Evolutionary conservation across 2,113 vertebrate genomes (phyloP).

Genomic region (Pteronura brasiliensis): DNA sequence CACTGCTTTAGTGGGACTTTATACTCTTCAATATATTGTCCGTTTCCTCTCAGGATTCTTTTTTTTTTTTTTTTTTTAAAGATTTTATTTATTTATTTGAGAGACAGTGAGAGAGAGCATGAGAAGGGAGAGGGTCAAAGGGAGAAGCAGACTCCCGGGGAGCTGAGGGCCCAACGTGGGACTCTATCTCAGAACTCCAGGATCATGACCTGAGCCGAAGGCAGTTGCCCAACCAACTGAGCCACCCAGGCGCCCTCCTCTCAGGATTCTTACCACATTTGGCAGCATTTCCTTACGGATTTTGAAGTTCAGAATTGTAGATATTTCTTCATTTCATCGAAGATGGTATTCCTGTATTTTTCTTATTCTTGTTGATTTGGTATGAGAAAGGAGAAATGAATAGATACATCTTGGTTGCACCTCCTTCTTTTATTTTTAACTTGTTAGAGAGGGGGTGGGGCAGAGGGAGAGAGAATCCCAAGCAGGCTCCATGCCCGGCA

Average conservation of each 20-base stretch:
- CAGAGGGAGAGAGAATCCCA: too few relatives aligned
- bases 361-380: neutral
- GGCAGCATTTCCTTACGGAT: neutral
- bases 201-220: too few relatives aligned
- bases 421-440: neutral
- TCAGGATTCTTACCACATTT: neutral
- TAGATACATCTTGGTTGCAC: neutral
- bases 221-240: too few relatives aligned
- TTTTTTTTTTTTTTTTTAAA: too few relatives aligned
- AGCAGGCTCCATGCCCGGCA: neutral
- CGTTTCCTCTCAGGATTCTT: neutral
- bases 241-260: neutral
- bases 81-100: too few relatives aligned
- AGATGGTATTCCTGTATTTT: neutral
- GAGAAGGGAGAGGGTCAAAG: too few relatives aligned
- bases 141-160: too few relatives aligned
- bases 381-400: neutral
- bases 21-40: neutral
- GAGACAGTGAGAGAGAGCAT: too few relatives aligned
- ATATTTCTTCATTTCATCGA: neutral
- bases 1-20: neutral
- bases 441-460: too few relatives aligned
- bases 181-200: too few relatives aligned
- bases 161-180: too few relatives aligned
- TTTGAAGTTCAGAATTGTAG: neutral